A percentile compares a stretch with the other conserved stretches of the same genome.
phyloP scores from a whole-genome alignment of 2,113 vertebrate species.

The Emydura subglobosa region DNA sequence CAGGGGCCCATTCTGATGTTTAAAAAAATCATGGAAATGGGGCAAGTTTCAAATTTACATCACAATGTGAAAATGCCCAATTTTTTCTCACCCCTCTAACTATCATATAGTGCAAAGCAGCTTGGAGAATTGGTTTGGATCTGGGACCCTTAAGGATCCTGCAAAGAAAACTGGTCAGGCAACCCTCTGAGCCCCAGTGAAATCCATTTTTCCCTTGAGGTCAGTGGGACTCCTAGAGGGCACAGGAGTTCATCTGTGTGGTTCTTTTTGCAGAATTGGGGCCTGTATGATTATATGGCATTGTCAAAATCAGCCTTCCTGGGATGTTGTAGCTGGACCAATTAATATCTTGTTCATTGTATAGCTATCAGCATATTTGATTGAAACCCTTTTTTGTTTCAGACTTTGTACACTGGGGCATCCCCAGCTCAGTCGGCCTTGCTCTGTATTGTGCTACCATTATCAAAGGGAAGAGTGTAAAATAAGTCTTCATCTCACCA shows the following conservation, averaged over 20 bases:
- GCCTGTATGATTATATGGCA: neutral
- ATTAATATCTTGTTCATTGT: slow-evolving; percentile 11
- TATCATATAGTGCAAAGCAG: slow-evolving; percentile 13
- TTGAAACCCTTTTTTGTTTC: neutral
- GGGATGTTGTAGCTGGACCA: neutral
- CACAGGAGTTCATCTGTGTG: neutral
- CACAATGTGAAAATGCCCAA: neutral
- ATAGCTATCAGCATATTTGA: neutral
- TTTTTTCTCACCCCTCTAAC: neutral
- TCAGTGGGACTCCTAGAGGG: neutral
- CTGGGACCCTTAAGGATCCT: neutral
- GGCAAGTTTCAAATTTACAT: neutral
- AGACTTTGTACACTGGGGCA: slow-evolving; percentile 25
- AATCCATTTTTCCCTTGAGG: neutral
- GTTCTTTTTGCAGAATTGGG: neutral
- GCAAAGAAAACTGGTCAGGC: neutral
- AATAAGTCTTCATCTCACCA: slow-evolving; percentile 67
- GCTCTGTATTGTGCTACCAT: slow-evolving; percentile 27
- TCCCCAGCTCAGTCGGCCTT: slow-evolving; percentile 36
- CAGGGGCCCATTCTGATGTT: neutral
- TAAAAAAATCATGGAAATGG: neutral
- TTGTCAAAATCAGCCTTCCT: neutral
- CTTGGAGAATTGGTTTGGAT: slow-evolving; percentile 18
- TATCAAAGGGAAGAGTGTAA: slow-evolving; percentile 68
- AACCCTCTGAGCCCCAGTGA: neutral